A percentile compares a stretch with the other conserved stretches of the same genome.
Evolutionary conservation across 2,888 invertebrate species (phyloP).

Genomic region (Meganola albula): DNA sequence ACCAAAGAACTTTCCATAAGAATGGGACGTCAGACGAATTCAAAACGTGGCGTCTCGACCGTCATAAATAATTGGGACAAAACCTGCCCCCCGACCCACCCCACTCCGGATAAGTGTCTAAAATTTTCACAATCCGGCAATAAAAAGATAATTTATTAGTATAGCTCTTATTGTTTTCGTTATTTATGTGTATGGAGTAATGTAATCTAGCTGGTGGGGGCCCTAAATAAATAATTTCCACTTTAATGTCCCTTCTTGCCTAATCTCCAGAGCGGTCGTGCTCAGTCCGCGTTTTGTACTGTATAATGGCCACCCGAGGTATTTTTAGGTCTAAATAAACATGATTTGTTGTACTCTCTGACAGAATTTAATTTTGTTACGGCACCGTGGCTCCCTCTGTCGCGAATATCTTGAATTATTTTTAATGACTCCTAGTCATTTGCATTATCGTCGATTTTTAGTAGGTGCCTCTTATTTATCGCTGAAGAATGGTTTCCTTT

Average conservation of each 20-base stretch:
- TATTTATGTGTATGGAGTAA: constrained; percentile 78
- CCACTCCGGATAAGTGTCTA: constrained; percentile 72
- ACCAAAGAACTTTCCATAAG: constrained; percentile 56
- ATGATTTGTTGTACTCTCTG: constrained; percentile 75
- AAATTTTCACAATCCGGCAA: constrained; percentile 79
- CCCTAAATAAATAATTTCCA: constrained; percentile 77
- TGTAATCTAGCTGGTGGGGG: constrained; percentile 73
- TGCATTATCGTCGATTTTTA: constrained; percentile 40
- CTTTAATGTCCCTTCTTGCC: constrained; percentile 77
- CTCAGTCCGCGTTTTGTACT: constrained; percentile 61
- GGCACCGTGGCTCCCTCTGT: constrained; percentile 45
- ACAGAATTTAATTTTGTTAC: constrained; percentile 74
- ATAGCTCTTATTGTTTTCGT: constrained; percentile 78
- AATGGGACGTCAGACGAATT: constrained; percentile 66
- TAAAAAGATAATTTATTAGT: constrained; percentile 79
- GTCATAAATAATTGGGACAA: constrained; percentile 77
- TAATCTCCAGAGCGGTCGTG: constrained; percentile 70
- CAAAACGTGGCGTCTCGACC: constrained; percentile 71
- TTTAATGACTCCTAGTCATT: constrained; percentile 55
- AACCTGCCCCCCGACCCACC: constrained; percentile 50
- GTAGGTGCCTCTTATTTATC: constrained; percentile 20
- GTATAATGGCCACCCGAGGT: constrained; percentile 74
- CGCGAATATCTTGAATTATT: constrained; percentile 69
- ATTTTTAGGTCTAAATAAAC: constrained; percentile 78
- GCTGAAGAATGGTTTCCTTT: constrained; percentile 16